These are phyloP conservation scores for Spermophilus dauricus DNA, from an alignment of 2,113 vertebrate species.

Conservation along the genomic window DNA sequence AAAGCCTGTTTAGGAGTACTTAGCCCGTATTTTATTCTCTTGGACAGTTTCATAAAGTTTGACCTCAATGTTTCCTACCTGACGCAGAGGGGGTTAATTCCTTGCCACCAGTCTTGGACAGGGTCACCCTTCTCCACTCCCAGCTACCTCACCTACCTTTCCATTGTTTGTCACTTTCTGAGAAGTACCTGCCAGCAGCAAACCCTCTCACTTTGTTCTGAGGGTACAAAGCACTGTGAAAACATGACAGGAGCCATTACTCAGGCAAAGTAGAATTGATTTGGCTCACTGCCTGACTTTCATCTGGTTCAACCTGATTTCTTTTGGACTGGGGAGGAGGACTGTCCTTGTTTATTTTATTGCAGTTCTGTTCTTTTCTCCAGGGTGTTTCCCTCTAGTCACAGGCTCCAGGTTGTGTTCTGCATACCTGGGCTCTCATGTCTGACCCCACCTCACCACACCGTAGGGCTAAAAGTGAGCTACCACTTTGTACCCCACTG, in stretches of 20 bases:
- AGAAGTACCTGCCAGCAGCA: not conserved
- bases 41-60: not conserved
- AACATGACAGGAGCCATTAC: not conserved
- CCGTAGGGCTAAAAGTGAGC: accelerated
- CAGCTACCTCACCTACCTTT: accelerated
- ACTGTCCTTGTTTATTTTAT: not conserved
- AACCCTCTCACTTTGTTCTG: not conserved
- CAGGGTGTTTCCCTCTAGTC: not conserved
- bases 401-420: not conserved
- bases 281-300: not conserved
- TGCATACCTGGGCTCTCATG: not conserved
- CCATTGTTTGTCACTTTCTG: too few species aligned
- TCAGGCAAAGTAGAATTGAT: not conserved
- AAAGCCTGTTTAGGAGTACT: not conserved
- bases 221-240: not conserved
- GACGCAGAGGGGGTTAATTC: not conserved
- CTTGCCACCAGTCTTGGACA: not conserved
- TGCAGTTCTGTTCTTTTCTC: not conserved
- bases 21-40: not conserved
- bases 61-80: not conserved
- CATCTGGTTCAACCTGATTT: conserved; percentile 51
- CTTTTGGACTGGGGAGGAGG: not conserved
- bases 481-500: accelerated
- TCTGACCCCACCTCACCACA: not conserved
- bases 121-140: not conserved